These are phyloP conservation scores for Samia ricini DNA, from an alignment of 1,140 invertebrate genomes.

Conservation along the genomic window DNA sequence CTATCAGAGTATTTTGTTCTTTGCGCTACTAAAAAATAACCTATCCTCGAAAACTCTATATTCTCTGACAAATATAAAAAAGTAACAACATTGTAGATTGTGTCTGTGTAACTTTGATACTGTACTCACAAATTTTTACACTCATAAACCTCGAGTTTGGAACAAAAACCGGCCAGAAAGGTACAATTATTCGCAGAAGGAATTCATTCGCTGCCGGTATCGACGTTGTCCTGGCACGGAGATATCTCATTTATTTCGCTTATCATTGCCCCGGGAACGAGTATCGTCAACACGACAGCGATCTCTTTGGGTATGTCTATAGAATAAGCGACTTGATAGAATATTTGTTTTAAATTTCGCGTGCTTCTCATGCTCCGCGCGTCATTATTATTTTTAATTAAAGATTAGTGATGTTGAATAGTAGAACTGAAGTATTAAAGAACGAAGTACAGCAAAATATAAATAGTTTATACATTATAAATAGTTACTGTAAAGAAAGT, in stretches of 20 bases:
- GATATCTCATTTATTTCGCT: conserved; percentile 42
- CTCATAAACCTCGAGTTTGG: conserved; percentile 1
- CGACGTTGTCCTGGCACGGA: conserved; percentile 28
- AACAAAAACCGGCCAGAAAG: background rate
- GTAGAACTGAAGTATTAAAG: too few relatives aligned
- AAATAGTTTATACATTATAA: too few relatives aligned
- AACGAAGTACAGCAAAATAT: too few relatives aligned
- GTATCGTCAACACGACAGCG: conserved; percentile 34
- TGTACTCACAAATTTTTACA: background rate
- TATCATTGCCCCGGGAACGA: conserved; percentile 35
- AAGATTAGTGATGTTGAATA: too few relatives aligned
- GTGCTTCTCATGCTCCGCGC: background rate
- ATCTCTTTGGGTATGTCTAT: conserved; percentile 26
- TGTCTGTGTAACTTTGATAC: background rate
- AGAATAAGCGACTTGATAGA: conserved; percentile 8
- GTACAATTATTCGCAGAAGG: conserved; percentile 27
- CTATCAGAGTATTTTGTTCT: too few relatives aligned
- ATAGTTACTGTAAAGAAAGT: too few relatives aligned
- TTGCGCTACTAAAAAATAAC: too few relatives aligned
- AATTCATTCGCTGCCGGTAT: conserved; percentile 27
- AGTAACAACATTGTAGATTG: background rate
- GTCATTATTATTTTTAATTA: too few relatives aligned
- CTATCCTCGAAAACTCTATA: background rate
- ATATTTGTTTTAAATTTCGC: conserved; percentile 1
- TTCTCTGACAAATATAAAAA: background rate